phyloP scores from a whole-genome alignment of 2,797 vertebrate genomes.

The Cygnus olor region DNA sequence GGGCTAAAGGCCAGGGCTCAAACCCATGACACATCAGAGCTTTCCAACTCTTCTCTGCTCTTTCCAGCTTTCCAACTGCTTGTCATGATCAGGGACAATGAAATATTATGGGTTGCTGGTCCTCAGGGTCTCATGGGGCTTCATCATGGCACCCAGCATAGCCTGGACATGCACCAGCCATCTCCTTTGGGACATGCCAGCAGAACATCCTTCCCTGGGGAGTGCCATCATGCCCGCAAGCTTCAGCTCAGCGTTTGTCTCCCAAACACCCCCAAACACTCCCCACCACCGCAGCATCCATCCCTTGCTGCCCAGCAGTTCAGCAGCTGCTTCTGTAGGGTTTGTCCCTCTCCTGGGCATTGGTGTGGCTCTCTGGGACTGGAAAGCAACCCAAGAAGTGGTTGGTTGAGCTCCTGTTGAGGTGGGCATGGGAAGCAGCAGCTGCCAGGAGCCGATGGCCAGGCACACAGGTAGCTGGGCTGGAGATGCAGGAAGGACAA shows the following conservation, averaged over 20 bases:
- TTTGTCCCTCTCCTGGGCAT: not conserved
- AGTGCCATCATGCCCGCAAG: not conserved
- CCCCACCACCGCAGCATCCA: not conserved
- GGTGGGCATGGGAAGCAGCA: not conserved
- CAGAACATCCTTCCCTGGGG: not conserved
- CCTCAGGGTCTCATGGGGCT: not conserved
- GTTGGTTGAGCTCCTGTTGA: not conserved
- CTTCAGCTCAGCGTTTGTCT: not conserved
- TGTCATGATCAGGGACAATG: not conserved
- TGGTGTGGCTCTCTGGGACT: not conserved
- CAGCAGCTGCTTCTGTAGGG: not conserved
- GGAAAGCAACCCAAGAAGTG: not conserved
- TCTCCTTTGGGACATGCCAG: not conserved
- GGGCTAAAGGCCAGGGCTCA: not conserved
- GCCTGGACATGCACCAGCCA: not conserved
- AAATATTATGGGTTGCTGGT: not conserved
- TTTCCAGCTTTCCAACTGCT: not conserved
- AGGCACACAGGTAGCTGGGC: not conserved
- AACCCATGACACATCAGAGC: accelerated
- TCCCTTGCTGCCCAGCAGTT: not conserved
- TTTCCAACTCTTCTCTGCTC: not conserved
- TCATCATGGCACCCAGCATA: accelerated
- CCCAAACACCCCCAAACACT: not conserved
- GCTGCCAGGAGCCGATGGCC: not conserved
- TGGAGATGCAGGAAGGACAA: not conserved